A percentile compares a stretch with the other conserved stretches of the same genome.
Conservation (phyloP, 1,140 invertebrate genomes). For the Leptopilina clavipes region DNA sequence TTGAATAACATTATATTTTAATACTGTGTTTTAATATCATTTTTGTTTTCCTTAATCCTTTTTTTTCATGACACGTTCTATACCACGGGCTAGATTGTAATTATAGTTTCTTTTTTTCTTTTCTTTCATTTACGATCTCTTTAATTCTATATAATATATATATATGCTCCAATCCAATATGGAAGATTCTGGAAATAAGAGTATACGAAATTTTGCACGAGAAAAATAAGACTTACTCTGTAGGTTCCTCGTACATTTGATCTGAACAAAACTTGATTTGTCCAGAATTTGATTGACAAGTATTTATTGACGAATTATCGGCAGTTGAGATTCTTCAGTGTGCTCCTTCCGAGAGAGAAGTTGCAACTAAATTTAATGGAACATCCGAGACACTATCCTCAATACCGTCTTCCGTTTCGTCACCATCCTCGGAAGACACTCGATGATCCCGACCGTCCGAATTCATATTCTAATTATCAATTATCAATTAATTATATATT, state of each 20-base stretch:
- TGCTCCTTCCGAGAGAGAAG: conserved; percentile 70
- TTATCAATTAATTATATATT: not conserved
- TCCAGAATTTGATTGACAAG: conserved; percentile 20
- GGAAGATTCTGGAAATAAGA: conserved; percentile 69
- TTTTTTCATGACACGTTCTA: conserved; percentile 46
- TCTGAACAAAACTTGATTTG: not conserved
- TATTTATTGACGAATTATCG: conserved; percentile 25
- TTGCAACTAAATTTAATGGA: conserved; percentile 72
- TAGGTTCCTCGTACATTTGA: not conserved
- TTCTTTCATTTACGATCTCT: conserved; percentile 59
- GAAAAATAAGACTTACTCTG: conserved; percentile 14
- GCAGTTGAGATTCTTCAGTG: conserved; percentile 59
- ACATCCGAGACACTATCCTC: conserved; percentile 72
- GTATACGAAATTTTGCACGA: conserved; percentile 2
- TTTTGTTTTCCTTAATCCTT: conserved; percentile 46
- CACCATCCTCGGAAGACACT: conserved; percentile 59
- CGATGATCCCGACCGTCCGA: conserved; percentile 60
- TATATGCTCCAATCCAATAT: conserved; percentile 68
- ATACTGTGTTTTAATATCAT: conserved; percentile 72
- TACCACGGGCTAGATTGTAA: conserved; percentile 57
- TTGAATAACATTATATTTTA: conserved; percentile 66
- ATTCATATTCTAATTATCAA: conserved; percentile 52
- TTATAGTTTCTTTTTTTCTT: conserved; percentile 59
- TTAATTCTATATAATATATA: conserved; percentile 60
- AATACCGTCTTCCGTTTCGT: conserved; percentile 63